Percentiles rank a stretch among this genome's conserved stretches.
Evolutionary conservation across 1,140 invertebrate genomes (phyloP).

Genomic region (Pissodes strobi): DNA sequence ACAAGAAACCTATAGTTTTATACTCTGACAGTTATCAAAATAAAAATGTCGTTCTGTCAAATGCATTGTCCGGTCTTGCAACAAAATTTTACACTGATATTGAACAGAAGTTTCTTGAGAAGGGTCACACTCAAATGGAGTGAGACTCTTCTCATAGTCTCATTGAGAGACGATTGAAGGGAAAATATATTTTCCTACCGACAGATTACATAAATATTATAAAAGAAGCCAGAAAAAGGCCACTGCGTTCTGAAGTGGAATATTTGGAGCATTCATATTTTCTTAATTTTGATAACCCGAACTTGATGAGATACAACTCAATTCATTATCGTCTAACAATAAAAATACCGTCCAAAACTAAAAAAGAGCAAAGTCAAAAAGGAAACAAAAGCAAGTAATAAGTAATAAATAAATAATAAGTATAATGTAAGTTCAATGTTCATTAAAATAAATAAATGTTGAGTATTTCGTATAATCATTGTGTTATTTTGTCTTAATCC

Average conservation of each 20-base stretch:
- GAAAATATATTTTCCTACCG: conserved; percentile 14
- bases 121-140: too few relatives aligned
- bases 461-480: conserved; percentile 12
- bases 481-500: conserved; percentile 5
- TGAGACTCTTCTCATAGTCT: too few relatives aligned
- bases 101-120: conserved; percentile 56
- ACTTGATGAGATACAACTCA: conserved; percentile 6
- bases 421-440: background rate
- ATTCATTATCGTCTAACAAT: too few relatives aligned
- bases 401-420: background rate
- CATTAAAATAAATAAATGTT: too few relatives aligned
- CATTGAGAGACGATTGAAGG: conserved; percentile 19
- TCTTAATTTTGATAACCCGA: background rate
- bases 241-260: conserved; percentile 1
- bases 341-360: too few relatives aligned
- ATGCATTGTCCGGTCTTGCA: too few relatives aligned
- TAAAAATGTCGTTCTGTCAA: too few relatives aligned
- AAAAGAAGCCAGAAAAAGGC: conserved; percentile 7
- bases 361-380: too few relatives aligned
- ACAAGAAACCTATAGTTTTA: too few relatives aligned
- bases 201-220: conserved; percentile 14
- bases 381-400: background rate
- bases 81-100: conserved; percentile 45
- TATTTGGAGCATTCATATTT: conserved; percentile 11
- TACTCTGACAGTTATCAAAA: too few relatives aligned